Conservation (phyloP, 2,113 vertebrate species). For the Helogale parvula region DNA sequence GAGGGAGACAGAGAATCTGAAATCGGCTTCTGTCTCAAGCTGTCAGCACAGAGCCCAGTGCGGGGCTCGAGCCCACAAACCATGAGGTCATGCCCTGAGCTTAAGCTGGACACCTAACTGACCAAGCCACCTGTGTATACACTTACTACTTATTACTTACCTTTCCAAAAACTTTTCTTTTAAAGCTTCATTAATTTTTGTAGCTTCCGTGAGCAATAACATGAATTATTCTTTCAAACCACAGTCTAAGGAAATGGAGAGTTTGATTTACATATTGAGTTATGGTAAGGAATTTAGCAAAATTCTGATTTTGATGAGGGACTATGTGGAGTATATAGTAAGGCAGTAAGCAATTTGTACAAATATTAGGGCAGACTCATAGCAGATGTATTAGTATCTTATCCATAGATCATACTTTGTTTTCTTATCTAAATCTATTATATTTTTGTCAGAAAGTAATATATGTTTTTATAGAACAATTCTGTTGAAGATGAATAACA, state of each 20-base stretch:
- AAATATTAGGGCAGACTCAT: neutral
- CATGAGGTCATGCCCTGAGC: too few relatives aligned
- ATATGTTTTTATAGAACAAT: neutral
- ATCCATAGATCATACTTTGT: neutral
- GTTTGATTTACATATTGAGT: neutral
- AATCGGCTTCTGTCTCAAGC: too few relatives aligned
- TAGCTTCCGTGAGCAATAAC: neutral
- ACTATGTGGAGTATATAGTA: neutral
- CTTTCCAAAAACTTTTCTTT: neutral
- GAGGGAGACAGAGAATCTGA: too few relatives aligned
- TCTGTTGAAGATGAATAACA: conserved; percentile 9
- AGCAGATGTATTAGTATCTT: neutral
- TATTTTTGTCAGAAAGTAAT: conserved; percentile 13
- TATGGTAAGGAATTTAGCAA: neutral
- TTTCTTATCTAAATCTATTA: neutral
- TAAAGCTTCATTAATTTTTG: conserved; percentile 2
- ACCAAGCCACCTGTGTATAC: neutral
- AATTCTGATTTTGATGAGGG: conserved; percentile 20
- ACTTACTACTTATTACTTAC: neutral
- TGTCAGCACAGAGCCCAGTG: too few relatives aligned
- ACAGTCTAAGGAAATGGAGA: neutral
- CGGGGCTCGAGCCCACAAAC: too few relatives aligned
- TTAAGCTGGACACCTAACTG: too few relatives aligned
- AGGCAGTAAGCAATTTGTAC: neutral
- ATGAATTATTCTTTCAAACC: neutral